Evolutionary conservation across 2,113 vertebrate species (phyloP), one percentile per base, ranked within the genome.

Genomic region (Pungitius pungitius): DNA sequence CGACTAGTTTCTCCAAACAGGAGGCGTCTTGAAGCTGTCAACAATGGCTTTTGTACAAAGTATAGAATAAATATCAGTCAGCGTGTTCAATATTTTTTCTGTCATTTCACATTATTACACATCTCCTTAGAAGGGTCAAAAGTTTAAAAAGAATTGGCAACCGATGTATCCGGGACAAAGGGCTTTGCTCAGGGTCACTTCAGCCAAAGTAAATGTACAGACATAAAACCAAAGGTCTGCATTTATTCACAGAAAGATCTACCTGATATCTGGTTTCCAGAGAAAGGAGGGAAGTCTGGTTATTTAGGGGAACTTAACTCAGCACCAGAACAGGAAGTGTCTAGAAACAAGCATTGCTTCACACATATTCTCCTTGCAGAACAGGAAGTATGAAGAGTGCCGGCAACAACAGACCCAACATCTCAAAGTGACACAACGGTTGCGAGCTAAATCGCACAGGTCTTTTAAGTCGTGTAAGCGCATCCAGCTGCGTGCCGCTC

Each of bases 351-450:
- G 39, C 12, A 2, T 75, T 81, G 85, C 76, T 33, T 33, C 64
- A 82, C 63, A 55, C 20, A 69, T 1, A 75, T 57, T 65, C 54
- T 65, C 58, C 75, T 59, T 64, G 69, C 69, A 60, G 55, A 93
- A 91, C 88, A 92, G 91, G 92, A 94, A 93, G 89, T 89, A 42
- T 71, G 65, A 82, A 68, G 74, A 82, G 27, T 26, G 78, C 74
- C 80, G 80, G 77, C 87, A 83, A 88, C 89, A 81, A 80, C 74
- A 85, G 69, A 85, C 84, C 68, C 79, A n/a, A 55, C 80, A 61
- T 69, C 45, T 83, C 76, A 62, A 11, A 43, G 27, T 35, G n/a
- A 43, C 69, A 72, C 1, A 75, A 37, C 52, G 35, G 62, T 33
- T 66, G 55, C 37, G 30, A 27, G 33, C 6, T 33, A 73, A 80